These are phyloP conservation scores for Trichosurus vulpecula DNA, from an alignment of 2,797 vertebrate species.

Conservation along the genomic window DNA sequence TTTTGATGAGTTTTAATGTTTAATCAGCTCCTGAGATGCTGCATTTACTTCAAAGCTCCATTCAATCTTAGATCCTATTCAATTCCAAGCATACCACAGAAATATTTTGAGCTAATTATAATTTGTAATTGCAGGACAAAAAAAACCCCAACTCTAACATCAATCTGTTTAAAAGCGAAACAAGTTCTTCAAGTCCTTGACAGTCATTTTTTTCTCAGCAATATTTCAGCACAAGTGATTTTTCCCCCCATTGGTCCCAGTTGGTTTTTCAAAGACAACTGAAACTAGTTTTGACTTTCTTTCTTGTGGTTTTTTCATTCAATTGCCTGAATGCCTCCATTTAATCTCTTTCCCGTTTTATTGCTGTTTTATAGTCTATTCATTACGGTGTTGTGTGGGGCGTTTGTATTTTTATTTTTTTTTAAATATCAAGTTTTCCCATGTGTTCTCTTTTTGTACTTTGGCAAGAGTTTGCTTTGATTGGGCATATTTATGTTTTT, in stretches of 20 bases:
- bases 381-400: constrained; percentile 21
- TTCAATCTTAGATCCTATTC: constrained; percentile 79
- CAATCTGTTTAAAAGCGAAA: constrained; percentile 55
- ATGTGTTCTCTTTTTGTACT: constrained; percentile 31
- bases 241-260: constrained; percentile 33
- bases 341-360: constrained; percentile 41
- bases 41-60: constrained; percentile 82
- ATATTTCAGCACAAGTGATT: constrained; percentile 53
- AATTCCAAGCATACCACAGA: constrained; percentile 78
- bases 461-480: constrained; percentile 39
- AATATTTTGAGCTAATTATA: constrained; percentile 83
- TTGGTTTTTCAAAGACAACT: constrained; percentile 49
- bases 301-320: constrained; percentile 38
- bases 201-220: constrained; percentile 32
- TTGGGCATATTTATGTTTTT: constrained; percentile 12
- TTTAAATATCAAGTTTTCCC: constrained; percentile 31
- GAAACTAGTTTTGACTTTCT: constrained; percentile 31
- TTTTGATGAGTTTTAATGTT: constrained; percentile 82
- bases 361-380: constrained; percentile 35
- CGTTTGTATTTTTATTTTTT: neutral
- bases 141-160: constrained; percentile 37
- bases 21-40: constrained; percentile 79
- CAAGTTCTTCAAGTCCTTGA: constrained; percentile 55
- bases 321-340: constrained; percentile 1
- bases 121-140: constrained; percentile 81